Conservation (phyloP, 2,797 vertebrate genomes). For the Rachycentron canadum region DNA sequence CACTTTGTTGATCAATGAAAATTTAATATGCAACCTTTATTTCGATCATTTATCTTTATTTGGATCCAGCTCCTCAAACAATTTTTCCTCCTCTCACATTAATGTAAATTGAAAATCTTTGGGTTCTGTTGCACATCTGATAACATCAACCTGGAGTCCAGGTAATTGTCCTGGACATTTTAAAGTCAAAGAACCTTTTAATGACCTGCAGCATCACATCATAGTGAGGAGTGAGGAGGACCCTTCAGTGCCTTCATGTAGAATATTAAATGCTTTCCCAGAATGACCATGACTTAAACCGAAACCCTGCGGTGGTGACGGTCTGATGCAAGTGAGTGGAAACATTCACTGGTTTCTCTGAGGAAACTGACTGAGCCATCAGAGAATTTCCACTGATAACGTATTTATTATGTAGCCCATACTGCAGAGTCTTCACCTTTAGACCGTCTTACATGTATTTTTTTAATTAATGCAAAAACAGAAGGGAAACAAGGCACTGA, state of each 20-base stretch:
- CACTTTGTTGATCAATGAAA: no score
- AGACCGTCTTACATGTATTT: not conserved
- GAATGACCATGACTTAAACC: conserved; percentile 40
- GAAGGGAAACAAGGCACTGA: conserved; percentile 1
- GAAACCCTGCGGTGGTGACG: conserved; percentile 28
- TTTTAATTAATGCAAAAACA: conserved; percentile 61
- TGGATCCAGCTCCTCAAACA: not conserved
- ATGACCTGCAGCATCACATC: not conserved
- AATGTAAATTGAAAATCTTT: no score
- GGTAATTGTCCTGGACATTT: not conserved
- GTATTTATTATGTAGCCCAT: conserved; percentile 35
- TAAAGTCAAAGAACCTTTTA: not conserved
- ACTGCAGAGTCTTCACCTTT: conserved; percentile 51
- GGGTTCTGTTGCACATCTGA: not conserved
- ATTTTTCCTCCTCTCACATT: not conserved
- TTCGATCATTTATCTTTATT: not conserved
- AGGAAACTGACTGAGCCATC: conserved; percentile 17
- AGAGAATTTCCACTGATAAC: conserved; percentile 36
- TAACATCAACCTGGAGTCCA: not conserved
- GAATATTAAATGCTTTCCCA: conserved; percentile 4
- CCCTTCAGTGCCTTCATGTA: not conserved
- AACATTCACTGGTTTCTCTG: conserved; percentile 49
- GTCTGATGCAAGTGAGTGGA: conserved; percentile 62
- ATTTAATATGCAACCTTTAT: not conserved
- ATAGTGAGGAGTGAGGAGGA: not conserved